Percentiles rank a stretch among this genome's conserved stretches.
Evolutionary conservation across 2,113 vertebrate species (phyloP).

Genomic region (Mystacornis crossleyi): DNA sequence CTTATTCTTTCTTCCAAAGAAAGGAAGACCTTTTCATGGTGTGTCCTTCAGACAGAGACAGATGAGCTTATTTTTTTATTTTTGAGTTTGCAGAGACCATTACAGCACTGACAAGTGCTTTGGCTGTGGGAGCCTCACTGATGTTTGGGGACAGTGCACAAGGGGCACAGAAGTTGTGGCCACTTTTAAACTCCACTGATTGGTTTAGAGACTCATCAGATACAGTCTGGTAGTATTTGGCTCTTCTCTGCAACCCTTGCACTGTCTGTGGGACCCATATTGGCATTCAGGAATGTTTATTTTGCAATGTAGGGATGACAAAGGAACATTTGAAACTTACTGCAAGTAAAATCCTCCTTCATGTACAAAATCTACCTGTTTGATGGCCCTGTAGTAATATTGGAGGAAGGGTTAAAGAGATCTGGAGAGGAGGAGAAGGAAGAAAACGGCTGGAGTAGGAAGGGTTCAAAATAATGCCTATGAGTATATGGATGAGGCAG

Average conservation of each 20-base stretch:
- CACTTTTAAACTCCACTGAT: not conserved
- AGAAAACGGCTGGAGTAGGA: not conserved
- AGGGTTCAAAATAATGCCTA: not conserved
- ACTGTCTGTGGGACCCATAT: not conserved
- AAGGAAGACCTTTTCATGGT: not conserved
- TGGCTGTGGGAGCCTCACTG: rapidly evolving
- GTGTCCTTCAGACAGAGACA: not conserved
- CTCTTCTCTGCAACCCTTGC: not conserved
- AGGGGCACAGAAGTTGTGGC: not conserved
- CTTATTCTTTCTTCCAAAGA: not conserved
- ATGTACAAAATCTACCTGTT: not conserved
- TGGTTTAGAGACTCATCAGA: not conserved
- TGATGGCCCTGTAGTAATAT: not conserved
- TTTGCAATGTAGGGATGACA: not conserved
- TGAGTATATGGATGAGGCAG: not conserved
- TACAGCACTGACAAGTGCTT: not conserved
- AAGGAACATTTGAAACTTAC: not conserved
- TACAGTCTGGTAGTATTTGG: not conserved
- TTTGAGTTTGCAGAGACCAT: not conserved
- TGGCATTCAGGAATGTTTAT: not conserved
- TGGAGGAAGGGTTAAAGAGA: not conserved
- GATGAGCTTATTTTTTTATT: not conserved
- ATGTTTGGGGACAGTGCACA: not conserved
- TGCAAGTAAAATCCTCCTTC: not conserved
- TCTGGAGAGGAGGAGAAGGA: not conserved